Conservation (phyloP, 2,797 vertebrate species). For the Labroides dimidiatus region DNA sequence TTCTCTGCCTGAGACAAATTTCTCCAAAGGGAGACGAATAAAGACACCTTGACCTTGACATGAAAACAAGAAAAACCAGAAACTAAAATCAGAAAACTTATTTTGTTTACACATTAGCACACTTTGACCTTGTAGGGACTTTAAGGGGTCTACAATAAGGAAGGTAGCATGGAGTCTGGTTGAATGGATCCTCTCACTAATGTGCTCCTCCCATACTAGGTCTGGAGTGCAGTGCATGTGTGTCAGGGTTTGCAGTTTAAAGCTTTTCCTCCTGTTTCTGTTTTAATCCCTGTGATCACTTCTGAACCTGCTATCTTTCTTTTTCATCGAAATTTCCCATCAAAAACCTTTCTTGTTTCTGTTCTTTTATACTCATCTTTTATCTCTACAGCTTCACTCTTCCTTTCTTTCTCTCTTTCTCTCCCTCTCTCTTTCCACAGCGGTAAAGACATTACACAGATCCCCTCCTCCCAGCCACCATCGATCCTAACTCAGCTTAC, state of each 20-base stretch:
- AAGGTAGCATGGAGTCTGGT: background rate
- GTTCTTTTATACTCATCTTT: constrained; percentile 4
- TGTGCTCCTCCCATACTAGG: background rate
- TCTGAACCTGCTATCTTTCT: constrained; percentile 4
- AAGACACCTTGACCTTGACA: no score
- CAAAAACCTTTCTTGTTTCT: constrained; percentile 3
- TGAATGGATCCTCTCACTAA: background rate
- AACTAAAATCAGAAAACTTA: no score
- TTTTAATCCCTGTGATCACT: background rate
- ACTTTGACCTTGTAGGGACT: background rate
- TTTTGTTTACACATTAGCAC: background rate
- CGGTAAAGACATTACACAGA: constrained; percentile 61
- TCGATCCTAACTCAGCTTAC: constrained; percentile 65
- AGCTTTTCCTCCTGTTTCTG: background rate
- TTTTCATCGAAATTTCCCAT: background rate
- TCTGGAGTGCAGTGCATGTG: background rate
- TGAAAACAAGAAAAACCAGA: no score
- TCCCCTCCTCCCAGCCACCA: constrained; percentile 57
- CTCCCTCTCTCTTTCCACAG: constrained; percentile 30
- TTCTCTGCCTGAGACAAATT: no score
- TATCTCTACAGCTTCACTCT: constrained; percentile 10
- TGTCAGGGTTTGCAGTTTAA: background rate
- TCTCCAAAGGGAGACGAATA: no score
- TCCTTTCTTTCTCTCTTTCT: constrained; percentile 13
- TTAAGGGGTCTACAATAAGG: no score